Conservation (phyloP, 2,113 vertebrate genomes). For the Amphilophus citrinellus region DNA sequence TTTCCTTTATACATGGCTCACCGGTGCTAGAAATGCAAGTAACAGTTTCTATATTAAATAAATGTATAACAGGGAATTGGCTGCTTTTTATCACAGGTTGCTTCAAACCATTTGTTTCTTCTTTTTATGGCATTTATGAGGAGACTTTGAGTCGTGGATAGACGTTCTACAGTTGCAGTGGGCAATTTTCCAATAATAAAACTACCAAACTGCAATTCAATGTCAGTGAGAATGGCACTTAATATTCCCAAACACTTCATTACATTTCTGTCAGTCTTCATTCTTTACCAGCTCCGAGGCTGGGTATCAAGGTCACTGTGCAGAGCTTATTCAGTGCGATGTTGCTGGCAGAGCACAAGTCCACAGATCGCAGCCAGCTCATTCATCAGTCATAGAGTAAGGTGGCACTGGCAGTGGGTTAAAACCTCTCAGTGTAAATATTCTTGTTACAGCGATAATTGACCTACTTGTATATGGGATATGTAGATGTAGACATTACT, state of each 20-base stretch:
- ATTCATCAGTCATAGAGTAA: background rate
- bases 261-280: slow-evolving; percentile 76
- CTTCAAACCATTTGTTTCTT: slow-evolving; percentile 42
- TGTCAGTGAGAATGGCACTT: slow-evolving; percentile 64
- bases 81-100: slow-evolving; percentile 32
- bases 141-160: slow-evolving; percentile 54
- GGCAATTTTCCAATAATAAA: slow-evolving; percentile 57
- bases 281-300: slow-evolving; percentile 45
- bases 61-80: background rate
- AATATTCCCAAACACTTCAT: slow-evolving; percentile 73
- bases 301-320: slow-evolving; percentile 64
- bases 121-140: slow-evolving; percentile 16
- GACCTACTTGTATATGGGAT: background rate
- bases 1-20: slow-evolving; percentile 9
- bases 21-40: slow-evolving; percentile 10
- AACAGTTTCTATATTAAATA: slow-evolving; percentile 31
- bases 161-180: slow-evolving; percentile 35
- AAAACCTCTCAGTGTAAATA: background rate
- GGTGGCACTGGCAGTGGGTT: background rate
- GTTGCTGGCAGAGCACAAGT: slow-evolving; percentile 8
- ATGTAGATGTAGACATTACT: background rate
- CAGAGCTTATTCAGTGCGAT: slow-evolving; percentile 16
- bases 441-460: background rate
- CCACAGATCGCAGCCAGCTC: slow-evolving; percentile 9
- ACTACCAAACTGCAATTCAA: slow-evolving; percentile 52